Base-by-base conservation (phyloP, 1,140 invertebrate species). In the Thalassaphorura encarpata region DNA sequence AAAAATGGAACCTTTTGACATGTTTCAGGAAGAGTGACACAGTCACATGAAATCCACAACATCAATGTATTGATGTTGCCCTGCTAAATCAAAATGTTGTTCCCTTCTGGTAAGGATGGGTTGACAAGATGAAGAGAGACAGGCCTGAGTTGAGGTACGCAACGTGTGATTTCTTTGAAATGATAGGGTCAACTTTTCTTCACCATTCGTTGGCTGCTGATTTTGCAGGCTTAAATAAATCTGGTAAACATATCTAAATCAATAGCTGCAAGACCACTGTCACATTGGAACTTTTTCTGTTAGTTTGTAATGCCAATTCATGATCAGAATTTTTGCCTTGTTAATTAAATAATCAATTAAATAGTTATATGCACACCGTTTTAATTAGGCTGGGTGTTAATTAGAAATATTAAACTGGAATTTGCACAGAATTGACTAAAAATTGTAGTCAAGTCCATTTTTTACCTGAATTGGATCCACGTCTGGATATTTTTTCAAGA, bases 31-130 rank as follows among this genome's bases (percentile, higher is more conserved):
- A 67, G 62, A 1, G 66, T 41, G 13, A 69, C 68, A 51, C 76
- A 78, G 19, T 71, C 71, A 33, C 76, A 77, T 2, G 68, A 69
- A 27, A 76, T 73, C 39, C 75, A 66, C 4, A 71, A 68, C 50
- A 73, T n/a, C 69, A 24, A 75, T 66, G 39, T 71, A 65, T 47
- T 69, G 40, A 8, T 53, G 46, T 21, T 50, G 33, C 24, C 55
- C 55, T 13, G 52, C 31, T 5, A 62, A 26, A 31, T 50, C 47
- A 19, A 59, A 59, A 31, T 59, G 56, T 18, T 33, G 55, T 31
- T 62, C 56, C 41, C 53, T n/a, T 4, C 53, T 48, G 21, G 41
- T 51, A 5, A 52, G 56, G 16, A 29, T 50, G 13, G 61, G 53
- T 23, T 55, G 33, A 47, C 60, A 62, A 13, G 39, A 16, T 23